Percentiles rank a stretch among this genome's conserved stretches.
These are phyloP conservation scores for Lochmaea crataegi DNA, from an alignment of 2,888 invertebrate genomes.

Conservation along the genomic window DNA sequence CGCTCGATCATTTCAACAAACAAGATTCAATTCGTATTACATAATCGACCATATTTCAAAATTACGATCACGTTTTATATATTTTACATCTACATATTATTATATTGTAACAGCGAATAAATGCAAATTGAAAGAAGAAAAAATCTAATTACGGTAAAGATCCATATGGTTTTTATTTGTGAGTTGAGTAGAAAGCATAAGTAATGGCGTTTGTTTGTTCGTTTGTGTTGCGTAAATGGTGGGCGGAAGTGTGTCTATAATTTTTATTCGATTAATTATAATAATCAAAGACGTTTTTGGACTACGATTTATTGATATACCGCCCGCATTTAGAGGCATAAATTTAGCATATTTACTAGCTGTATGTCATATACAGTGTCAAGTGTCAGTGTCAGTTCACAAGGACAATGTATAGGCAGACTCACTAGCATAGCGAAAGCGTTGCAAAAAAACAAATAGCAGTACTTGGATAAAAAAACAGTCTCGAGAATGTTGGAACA, in stretches of 20 bases:
- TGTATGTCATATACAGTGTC: too few species aligned
- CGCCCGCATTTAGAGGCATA: neutral
- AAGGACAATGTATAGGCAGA: too few species aligned
- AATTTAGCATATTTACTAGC: too few species aligned
- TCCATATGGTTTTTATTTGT: neutral
- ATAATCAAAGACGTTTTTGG: neutral
- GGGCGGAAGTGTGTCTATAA: conserved; percentile 2
- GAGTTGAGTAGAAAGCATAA: conserved; percentile 6
- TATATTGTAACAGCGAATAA: neutral
- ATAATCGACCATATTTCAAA: neutral
- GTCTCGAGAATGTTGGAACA: too few species aligned
- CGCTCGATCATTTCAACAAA: neutral
- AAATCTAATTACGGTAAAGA: neutral
- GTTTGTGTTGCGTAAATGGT: conserved; percentile 1
- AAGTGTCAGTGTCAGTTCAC: too few species aligned
- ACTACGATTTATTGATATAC: neutral
- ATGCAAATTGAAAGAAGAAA: neutral
- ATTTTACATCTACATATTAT: neutral
- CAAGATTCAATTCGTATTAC: neutral
- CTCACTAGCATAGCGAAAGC: too few species aligned
- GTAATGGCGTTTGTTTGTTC: neutral
- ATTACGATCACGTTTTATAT: conserved; percentile 6
- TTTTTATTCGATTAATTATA: neutral
- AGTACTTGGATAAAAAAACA: too few species aligned
- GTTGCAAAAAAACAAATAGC: too few species aligned